phyloP scores from a whole-genome alignment of 2,888 invertebrate genomes.

The Melanostoma mellinum region DNA sequence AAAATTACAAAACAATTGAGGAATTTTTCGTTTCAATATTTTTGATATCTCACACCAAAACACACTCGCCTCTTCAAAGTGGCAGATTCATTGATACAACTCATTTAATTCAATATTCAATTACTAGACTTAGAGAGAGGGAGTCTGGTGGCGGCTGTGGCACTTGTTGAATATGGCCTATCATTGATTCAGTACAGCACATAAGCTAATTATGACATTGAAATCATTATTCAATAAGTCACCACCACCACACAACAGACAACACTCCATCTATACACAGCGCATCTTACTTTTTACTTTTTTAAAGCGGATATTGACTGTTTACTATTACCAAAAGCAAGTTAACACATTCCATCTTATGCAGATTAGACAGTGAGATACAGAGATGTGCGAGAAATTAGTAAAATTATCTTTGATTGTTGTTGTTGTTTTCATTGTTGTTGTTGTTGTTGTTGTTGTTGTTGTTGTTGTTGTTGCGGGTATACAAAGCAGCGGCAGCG shows the following conservation, averaged over 20 bases:
- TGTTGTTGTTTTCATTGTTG: background rate
- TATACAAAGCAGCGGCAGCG: too few relatives aligned
- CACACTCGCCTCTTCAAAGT: too few relatives aligned
- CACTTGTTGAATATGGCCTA: constrained; percentile 8
- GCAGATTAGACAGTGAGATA: background rate
- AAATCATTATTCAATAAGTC: constrained; percentile 60
- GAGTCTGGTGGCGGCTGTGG: background rate
- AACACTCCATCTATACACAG: constrained; percentile 13
- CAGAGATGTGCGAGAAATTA: background rate
- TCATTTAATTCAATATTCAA: background rate
- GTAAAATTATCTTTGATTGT: background rate
- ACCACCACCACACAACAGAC: constrained; percentile 9
- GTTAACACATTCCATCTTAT: background rate
- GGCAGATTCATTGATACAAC: too few relatives aligned
- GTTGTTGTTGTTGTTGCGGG: too few relatives aligned
- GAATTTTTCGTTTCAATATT: background rate
- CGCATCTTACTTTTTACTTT: constrained; percentile 23
- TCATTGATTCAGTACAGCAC: constrained; percentile 54
- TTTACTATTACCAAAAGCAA: constrained; percentile 32
- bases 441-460: too few relatives aligned
- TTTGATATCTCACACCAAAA: too few relatives aligned
- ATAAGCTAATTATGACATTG: constrained; percentile 60
- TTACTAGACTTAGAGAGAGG: background rate
- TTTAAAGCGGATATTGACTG: constrained; percentile 38
- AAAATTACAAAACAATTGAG: constrained; percentile 26